phyloP scores from a whole-genome alignment of 2,888 invertebrate genomes.

The Microchrysa polita region DNA sequence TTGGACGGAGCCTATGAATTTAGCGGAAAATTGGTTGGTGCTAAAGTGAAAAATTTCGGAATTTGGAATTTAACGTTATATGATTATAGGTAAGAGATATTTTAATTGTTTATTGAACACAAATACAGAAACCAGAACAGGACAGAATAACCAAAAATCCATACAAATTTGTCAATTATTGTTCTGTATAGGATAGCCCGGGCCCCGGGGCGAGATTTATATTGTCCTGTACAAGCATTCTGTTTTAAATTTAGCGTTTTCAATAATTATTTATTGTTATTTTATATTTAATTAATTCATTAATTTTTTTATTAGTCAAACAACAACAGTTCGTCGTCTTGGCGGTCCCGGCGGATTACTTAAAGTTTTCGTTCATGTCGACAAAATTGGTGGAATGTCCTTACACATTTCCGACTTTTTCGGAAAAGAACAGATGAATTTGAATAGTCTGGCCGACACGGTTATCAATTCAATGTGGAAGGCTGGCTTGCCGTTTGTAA shows the following conservation, averaged over 20 bases:
- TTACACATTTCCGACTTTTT: slow-evolving; percentile 80
- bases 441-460: slow-evolving; percentile 74
- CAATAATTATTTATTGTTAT: not conserved
- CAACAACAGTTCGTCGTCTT: slow-evolving; percentile 64
- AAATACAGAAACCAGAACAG: not conserved
- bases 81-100: slow-evolving; percentile 66
- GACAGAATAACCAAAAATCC: no score
- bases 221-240: no score
- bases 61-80: slow-evolving; percentile 80
- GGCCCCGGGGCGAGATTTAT: no score
- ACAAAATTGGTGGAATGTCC: slow-evolving; percentile 79
- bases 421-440: slow-evolving; percentile 69
- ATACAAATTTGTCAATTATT: no score
- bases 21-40: slow-evolving; percentile 71
- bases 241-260: not conserved
- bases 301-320: slow-evolving; percentile 63
- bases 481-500: slow-evolving; percentile 78
- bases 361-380: slow-evolving; percentile 76
- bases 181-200: no score
- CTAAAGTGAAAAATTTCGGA: slow-evolving; percentile 72
- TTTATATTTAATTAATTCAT: slow-evolving; percentile 4
- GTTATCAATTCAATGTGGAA: slow-evolving; percentile 85
- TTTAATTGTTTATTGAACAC: not conserved
- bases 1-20: slow-evolving; percentile 76
- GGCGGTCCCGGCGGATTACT: slow-evolving; percentile 65